A percentile compares a stretch with the other conserved stretches of the same genome.
Conservation (phyloP, 2,113 vertebrate species). For the Oxyura jamaicensis region DNA sequence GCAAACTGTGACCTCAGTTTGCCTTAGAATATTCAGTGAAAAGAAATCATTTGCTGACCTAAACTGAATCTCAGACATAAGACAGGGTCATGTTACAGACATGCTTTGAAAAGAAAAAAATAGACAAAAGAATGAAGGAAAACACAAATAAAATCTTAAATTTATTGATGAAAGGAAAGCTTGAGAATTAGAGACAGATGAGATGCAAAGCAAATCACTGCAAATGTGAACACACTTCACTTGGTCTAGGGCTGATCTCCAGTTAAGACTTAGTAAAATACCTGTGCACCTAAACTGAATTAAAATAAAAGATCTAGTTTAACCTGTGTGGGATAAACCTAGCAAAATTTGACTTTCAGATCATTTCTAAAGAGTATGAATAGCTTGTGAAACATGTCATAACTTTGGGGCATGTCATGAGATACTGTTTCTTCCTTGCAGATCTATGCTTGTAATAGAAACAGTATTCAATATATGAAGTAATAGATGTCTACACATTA, state of each 20-base stretch:
- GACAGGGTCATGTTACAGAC: background rate
- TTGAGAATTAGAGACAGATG: background rate
- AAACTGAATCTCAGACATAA: background rate
- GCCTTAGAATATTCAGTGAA: background rate
- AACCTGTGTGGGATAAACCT: background rate
- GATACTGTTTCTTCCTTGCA: background rate
- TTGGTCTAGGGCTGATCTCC: background rate
- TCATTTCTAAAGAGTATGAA: background rate
- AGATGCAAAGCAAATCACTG: background rate
- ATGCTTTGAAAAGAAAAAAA: background rate
- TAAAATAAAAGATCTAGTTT: background rate
- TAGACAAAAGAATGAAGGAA: background rate
- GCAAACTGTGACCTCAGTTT: background rate
- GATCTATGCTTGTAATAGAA: background rate
- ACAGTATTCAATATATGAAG: background rate
- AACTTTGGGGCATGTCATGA: background rate
- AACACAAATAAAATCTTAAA: background rate
- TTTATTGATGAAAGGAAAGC: background rate
- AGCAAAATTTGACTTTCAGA: background rate
- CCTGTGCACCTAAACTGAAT: accelerated
- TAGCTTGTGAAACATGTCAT: background rate
- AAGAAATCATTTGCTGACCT: background rate
- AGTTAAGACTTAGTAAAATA: background rate
- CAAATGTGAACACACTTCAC: background rate
- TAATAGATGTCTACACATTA: background rate